These are phyloP conservation scores for Xenops minutus DNA, from an alignment of 2,797 vertebrate genomes.

Conservation along the genomic window DNA sequence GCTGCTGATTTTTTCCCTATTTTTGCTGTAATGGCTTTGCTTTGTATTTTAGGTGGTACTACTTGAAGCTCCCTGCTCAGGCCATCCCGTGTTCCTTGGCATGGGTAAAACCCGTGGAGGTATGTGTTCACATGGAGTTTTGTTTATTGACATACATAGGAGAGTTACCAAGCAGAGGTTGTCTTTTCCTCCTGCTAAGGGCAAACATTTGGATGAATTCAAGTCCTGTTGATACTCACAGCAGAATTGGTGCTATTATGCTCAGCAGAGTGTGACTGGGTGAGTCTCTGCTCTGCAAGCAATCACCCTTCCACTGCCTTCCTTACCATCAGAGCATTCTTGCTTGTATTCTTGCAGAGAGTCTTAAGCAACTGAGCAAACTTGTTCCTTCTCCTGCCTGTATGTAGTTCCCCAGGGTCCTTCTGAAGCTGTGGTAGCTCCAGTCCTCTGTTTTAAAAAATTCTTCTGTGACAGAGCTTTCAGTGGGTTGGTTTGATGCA, in stretches of 20 bases:
- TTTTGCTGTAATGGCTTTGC: background rate
- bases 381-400: background rate
- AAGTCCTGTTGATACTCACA: background rate
- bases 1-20: background rate
- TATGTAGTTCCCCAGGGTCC: background rate
- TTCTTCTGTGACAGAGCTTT: background rate
- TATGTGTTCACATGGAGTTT: background rate
- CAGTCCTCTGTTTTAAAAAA: background rate
- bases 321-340: background rate
- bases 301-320: background rate
- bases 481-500: background rate
- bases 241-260: background rate
- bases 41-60: conserved; percentile 79
- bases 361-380: background rate
- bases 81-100: conserved; percentile 87
- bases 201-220: background rate
- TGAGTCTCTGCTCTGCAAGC: background rate
- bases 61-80: conserved; percentile 89
- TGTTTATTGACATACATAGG: background rate
- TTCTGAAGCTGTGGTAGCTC: background rate
- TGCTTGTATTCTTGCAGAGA: background rate
- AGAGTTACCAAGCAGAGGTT: background rate
- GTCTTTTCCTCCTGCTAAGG: background rate
- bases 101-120: conserved; percentile 82
- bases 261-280: background rate